A percentile compares a stretch with the other conserved stretches of the same genome.
phyloP scores from a whole-genome alignment of 2,797 vertebrate genomes.

The Atherinosoma microstoma region DNA sequence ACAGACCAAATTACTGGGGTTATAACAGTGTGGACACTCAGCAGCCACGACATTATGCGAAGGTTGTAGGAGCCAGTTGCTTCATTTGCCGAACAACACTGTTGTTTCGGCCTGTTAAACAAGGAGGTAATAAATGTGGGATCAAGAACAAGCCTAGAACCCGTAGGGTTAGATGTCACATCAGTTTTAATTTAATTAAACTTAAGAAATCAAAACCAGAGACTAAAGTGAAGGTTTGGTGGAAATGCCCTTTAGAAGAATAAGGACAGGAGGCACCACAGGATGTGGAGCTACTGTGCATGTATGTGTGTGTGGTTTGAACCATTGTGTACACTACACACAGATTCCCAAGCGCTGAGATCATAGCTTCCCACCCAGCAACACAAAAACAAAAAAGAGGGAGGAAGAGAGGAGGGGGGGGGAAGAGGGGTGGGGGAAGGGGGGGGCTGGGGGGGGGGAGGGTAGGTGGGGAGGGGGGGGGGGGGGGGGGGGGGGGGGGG shows the following conservation, averaged over 20 bases:
- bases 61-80: background rate
- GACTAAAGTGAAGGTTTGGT: background rate
- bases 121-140: background rate
- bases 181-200: background rate
- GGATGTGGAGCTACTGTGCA: conserved; percentile 51
- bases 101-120: background rate
- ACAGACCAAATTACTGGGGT: no score
- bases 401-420: no score
- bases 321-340: conserved; percentile 27
- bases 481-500: no score
- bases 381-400: no score
- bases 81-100: background rate
- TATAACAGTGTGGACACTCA: no score
- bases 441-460: no score
- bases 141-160: background rate
- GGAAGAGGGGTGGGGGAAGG: no score
- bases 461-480: no score
- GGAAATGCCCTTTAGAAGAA: conserved; percentile 15
- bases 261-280: conserved; percentile 47
- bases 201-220: background rate
- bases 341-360: conserved; percentile 61
- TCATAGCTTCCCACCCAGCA: conserved; percentile 39
- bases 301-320: conserved; percentile 26
- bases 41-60: no score
- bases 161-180: background rate